Base-by-base conservation (phyloP, 2,113 vertebrate genomes). In the Procavia capensis region DNA sequence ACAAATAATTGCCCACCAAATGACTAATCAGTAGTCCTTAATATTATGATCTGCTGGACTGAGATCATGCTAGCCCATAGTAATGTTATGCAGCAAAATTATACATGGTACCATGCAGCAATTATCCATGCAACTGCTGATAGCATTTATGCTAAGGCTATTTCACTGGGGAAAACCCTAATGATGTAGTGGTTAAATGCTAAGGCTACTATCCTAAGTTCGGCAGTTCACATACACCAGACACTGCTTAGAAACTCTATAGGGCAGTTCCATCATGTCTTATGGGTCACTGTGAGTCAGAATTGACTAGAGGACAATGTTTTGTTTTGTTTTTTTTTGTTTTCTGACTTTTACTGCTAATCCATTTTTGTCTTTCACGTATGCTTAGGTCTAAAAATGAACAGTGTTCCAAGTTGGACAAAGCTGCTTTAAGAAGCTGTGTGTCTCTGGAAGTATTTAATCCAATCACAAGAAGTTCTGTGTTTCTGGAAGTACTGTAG, bases 361-460 rank as follows among this genome's bases (percentile, higher is more conserved):
- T 47, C 47, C 45, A 85, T 84, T 85, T 61, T 84, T 94, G 31
- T 9, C 17, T 88, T 85, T 41, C 66, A 7, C n/a, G 17, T n/a
- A 91, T 86, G 29, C 43, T 6, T 14, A 24, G 45, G 22, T 85
- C n/a, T 25, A 68, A 66, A 96, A 94, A 45, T 39, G 81, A 70
- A n/a, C 64, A 92, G 43, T 10, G 66, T 3, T 17, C 50, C 43
- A 85, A 88, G 88, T 43, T 88, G 34, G 9, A 72, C 41, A 68
- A 24, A 88, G n/a, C n/a, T 81, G 31, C 9, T 90, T 75, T 81
- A 93, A 41, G 29, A 97, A 90, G 17, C 36, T 79, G 41, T 45
- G 16, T 17, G 6, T 45, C 41, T 76, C 74, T 47, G 74, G 43
- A 76, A 74, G 47, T 68, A 87, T 93, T 88, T 78, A 79, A 86